A percentile compares a stretch with the other conserved stretches of the same genome.
Evolutionary conservation across 2,113 vertebrate species (phyloP).

Genomic region (Eclectus roratus): DNA sequence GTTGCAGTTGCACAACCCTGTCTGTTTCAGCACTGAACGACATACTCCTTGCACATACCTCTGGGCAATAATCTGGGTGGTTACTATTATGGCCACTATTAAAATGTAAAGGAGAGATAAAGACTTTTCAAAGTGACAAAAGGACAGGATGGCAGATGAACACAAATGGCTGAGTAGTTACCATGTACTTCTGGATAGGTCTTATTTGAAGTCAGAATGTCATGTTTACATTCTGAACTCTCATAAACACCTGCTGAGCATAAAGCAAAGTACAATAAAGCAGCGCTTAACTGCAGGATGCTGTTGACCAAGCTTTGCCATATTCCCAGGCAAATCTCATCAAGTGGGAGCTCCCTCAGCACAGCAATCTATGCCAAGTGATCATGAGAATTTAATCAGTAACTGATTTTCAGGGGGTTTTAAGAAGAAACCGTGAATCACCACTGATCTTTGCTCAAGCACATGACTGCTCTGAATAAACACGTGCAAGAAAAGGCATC

Average conservation of each 20-base stretch:
- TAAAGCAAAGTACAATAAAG: not conserved
- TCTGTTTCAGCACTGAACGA: not conserved
- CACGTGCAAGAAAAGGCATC: not conserved
- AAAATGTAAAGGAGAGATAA: conserved; percentile 31
- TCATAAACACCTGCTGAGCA: not conserved
- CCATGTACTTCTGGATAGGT: not conserved
- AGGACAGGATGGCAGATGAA: not conserved
- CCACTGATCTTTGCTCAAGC: conserved; percentile 25
- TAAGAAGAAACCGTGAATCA: not conserved
- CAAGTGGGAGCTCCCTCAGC: not conserved
- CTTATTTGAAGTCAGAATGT: conserved; percentile 14
- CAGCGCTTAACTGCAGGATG: not conserved
- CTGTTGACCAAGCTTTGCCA: not conserved
- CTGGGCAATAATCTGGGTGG: not conserved
- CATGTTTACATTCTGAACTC: not conserved
- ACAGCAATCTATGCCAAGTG: not conserved
- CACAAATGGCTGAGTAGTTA: not conserved
- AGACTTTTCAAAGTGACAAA: not conserved
- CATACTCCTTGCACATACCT: not conserved
- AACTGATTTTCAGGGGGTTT: not conserved
- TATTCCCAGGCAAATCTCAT: not conserved
- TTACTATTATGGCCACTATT: not conserved
- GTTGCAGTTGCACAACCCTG: not conserved
- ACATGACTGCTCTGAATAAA: not conserved
- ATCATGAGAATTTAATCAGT: conserved; percentile 14